Base-by-base conservation (phyloP, 2,113 vertebrate species). In the Hepsetus odoe region DNA sequence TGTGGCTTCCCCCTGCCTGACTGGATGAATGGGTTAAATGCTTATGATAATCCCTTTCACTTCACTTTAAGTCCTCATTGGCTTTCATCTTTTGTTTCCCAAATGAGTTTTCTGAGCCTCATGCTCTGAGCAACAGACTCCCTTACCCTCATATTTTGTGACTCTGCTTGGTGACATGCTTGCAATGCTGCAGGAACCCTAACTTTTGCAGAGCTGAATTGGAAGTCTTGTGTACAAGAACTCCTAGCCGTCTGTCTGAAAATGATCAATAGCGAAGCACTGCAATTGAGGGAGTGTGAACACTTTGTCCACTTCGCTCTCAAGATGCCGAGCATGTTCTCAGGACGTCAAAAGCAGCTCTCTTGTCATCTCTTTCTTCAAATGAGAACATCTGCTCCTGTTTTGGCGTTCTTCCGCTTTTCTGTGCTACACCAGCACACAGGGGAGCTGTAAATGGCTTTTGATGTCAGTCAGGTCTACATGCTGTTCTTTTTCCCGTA, bases 371-470 rank as follows among this genome's bases (percentile, higher is more conserved):
- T 55, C 51, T 55, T 33, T 62, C 16, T 33, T 11, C 12, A 58
- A 59, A 58, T 16, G 18, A 58, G 51, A 58, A 55, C 24, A 66
- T 56, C 62, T 76, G 62, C 11, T 42, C 32, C 22, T 13, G 20
- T 28, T 62, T 18, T 56, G 40, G 20, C 53, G 16, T 30, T 53
- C 26, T 65, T 32, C 11, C 12, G 8, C 26, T 53, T 38, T 22
- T 22, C 26, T 26, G 22, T 53, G 18, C 13, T 40, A 28, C 62
- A 18, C 30, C 22, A 12, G 3, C 76, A 13, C 76, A 32, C 77
- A 44, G 66, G 66, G 72, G 72, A 35, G 14, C 71, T 59, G 81
- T 76, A 65, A 79, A 79, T 66, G 72, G 66, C 72, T 75, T 70
- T 79, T 38, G 59, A 59, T 79, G 72, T 75, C 65, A 74, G 64